A percentile compares a stretch with the other conserved stretches of the same genome.
Evolutionary conservation across 2,888 invertebrate genomes (phyloP).

Genomic region (Dione vanillae): DNA sequence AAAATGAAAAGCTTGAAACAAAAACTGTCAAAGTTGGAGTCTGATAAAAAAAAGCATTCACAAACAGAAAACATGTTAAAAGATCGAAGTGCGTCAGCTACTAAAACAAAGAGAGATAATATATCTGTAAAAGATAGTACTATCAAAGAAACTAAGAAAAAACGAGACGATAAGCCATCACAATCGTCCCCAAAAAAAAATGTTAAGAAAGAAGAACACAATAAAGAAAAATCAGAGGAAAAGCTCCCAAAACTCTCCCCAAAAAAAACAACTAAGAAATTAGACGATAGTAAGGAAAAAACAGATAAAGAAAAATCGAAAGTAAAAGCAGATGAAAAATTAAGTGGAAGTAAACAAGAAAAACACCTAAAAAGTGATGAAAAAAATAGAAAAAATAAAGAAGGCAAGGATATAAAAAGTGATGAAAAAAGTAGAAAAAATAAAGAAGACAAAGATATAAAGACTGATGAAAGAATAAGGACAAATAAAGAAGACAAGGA

Average conservation of each 20-base stretch:
- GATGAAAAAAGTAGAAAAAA: conserved; percentile 35
- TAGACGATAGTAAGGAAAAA: conserved; percentile 29
- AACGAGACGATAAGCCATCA: background rate
- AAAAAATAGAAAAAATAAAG: conserved; percentile 22
- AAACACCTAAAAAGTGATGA: conserved; percentile 1
- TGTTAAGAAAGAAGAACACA: conserved; percentile 29
- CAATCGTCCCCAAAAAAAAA: conserved; percentile 2
- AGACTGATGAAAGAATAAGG: background rate
- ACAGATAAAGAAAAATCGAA: conserved; percentile 37
- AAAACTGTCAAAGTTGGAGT: conserved; percentile 23
- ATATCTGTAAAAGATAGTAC: background rate
- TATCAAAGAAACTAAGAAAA: conserved; percentile 16
- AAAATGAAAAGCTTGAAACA: conserved; percentile 7
- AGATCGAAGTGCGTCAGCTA: background rate
- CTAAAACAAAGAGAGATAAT: conserved; percentile 1
- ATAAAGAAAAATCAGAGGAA: conserved; percentile 45
- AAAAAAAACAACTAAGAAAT: conserved; percentile 26
- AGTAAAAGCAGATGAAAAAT: conserved; percentile 35
- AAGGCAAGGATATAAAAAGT: conserved; percentile 31
- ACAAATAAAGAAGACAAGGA: conserved; percentile 34
- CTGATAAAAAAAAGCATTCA: conserved; percentile 29
- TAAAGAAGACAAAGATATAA: conserved; percentile 29
- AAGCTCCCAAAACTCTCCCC: conserved; percentile 7
- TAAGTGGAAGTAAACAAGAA: conserved; percentile 28
- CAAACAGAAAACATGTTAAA: background rate